Evolutionary conservation across 2,113 vertebrate genomes (phyloP).

Genomic region (Paradoxurus hermaphroditus): DNA sequence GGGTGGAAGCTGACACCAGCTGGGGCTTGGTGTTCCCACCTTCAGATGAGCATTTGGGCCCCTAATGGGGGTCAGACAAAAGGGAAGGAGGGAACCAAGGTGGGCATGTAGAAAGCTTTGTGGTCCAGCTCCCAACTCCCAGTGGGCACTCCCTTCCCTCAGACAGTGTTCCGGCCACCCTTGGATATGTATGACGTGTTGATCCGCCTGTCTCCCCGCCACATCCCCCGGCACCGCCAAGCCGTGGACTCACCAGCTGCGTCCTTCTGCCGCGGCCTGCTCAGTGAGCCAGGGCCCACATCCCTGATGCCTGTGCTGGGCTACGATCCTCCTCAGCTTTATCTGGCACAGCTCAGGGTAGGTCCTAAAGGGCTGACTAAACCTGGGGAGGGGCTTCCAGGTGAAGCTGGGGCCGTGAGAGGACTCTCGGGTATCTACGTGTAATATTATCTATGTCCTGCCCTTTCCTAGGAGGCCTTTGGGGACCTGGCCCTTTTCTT

Average conservation of each 20-base stretch:
- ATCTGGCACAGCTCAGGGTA: slow-evolving; percentile 92
- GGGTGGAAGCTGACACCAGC: neutral
- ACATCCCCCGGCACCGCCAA: slow-evolving; percentile 90
- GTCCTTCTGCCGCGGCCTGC: slow-evolving; percentile 85
- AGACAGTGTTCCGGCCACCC: slow-evolving; percentile 95
- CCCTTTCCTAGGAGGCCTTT: slow-evolving; percentile 87
- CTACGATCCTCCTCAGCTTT: slow-evolving; percentile 91
- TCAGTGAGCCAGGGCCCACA: slow-evolving; percentile 42
- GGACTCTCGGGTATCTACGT: neutral
- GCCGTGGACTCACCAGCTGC: slow-evolving; percentile 85
- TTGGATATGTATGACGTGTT: slow-evolving; percentile 93
- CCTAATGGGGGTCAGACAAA: neutral
- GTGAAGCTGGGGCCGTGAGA: neutral
- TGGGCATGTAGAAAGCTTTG: neutral
- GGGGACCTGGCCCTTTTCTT: slow-evolving; percentile 94
- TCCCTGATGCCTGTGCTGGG: slow-evolving; percentile 89
- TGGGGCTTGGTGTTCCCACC: neutral
- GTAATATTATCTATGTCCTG: neutral
- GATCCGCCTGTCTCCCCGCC: slow-evolving; percentile 90
- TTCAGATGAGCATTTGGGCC: neutral
- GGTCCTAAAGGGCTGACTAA: slow-evolving; percentile 52
- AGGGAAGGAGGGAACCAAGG: neutral
- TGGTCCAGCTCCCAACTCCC: neutral
- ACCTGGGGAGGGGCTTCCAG: neutral
- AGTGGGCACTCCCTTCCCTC: neutral